phyloP scores from a whole-genome alignment of 2,888 invertebrate genomes.

The Entomobrya multifasciata region DNA sequence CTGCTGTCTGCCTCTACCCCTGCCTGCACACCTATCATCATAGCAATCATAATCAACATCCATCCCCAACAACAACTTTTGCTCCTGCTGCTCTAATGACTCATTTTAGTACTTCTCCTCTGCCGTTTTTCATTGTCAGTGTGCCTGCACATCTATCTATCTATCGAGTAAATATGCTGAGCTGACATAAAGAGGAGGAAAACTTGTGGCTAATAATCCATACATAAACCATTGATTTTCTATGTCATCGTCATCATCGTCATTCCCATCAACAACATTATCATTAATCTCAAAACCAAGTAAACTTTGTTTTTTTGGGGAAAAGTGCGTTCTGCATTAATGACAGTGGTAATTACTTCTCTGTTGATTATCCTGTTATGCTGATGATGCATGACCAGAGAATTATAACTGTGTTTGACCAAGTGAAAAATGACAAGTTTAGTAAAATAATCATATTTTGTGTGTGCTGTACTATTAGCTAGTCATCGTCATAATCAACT shows the following conservation, averaged over 20 bases:
- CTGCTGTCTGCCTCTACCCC: neutral
- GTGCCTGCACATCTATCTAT: neutral
- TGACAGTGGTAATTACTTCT: constrained; percentile 41
- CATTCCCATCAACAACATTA: neutral
- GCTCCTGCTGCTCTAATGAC: no score
- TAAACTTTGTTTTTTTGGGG: neutral
- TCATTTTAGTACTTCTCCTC: no score
- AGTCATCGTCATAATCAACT: neutral
- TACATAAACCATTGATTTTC: constrained; percentile 49
- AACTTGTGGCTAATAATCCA: neutral
- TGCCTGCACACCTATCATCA: neutral
- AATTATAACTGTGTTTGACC: constrained; percentile 41
- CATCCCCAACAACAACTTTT: neutral
- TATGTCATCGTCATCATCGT: constrained; percentile 41
- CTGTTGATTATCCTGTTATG: neutral
- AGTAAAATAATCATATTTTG: neutral
- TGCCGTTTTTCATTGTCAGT: neutral
- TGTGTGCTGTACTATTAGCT: neutral
- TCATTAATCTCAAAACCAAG: neutral
- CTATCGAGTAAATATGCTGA: neutral
- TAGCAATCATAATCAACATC: neutral
- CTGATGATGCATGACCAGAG: neutral
- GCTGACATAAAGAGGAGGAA: neutral
- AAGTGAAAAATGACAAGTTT: constrained; percentile 48
- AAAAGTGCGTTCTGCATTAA: constrained; percentile 45